Evolutionary conservation across 2,888 invertebrate genomes (phyloP).

Genomic region (Invenusta paracnida): DNA sequence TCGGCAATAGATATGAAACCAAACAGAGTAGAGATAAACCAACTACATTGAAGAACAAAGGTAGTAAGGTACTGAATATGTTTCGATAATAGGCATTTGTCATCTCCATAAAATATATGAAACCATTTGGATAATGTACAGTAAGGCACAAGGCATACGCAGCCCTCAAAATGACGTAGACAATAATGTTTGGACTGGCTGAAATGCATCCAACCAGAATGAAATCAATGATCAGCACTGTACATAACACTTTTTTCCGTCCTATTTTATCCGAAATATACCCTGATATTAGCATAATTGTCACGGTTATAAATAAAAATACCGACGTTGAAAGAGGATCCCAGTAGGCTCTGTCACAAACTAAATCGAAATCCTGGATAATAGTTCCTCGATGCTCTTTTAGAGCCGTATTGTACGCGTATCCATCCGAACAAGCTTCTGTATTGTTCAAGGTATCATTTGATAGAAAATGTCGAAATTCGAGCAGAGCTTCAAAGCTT

Average conservation of each 20-base stretch:
- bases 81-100: neutral
- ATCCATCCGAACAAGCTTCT: neutral
- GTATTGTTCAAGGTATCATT: neutral
- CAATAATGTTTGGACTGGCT: no score
- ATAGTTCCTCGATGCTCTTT: neutral
- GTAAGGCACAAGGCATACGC: neutral
- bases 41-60: neutral
- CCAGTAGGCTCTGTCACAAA: neutral
- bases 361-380: neutral
- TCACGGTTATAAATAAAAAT: neutral
- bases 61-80: neutral
- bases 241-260: neutral
- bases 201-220: neutral
- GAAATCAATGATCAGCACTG: neutral
- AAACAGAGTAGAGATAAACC: neutral
- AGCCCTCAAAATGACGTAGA: no score
- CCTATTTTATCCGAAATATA: neutral
- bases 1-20: neutral
- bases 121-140: neutral
- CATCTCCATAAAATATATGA: neutral
- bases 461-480: neutral
- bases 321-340: neutral
- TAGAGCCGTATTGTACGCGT: neutral
- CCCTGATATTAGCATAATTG: neutral
- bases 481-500: neutral